Evolutionary conservation across 2,888 invertebrate species (phyloP), one percentile per base, ranked within the genome.

Genomic region (Sussaba pulchella): DNA sequence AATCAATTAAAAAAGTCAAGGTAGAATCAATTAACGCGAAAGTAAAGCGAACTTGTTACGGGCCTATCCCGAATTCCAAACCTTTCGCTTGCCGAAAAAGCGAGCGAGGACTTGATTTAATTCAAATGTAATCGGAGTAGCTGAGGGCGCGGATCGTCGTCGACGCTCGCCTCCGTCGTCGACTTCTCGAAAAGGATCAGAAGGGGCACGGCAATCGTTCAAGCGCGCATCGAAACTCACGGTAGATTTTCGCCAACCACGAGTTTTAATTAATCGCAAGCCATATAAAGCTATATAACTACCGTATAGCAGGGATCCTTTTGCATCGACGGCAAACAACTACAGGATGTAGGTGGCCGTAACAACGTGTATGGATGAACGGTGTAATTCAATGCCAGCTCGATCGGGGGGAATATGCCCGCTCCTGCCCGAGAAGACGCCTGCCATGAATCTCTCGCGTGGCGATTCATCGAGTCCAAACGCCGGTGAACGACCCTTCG

Each of bases 241-340:
- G 80, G 72, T 72, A 76, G 61, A 76, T 81, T 81, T 76, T 75
- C 80, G 71, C 80, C 66, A 47, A 76, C 76, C 76, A 81, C 75
- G 72, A 76, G 67, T 81, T 76, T 81, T 81, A 81, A 81, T 81
- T 81, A 81, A 81, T 81, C 72, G 76, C 63, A 64, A 81, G 76
- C 67, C 67, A 76, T 72, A 45, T 64, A 59, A 64, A 31, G 4
- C 76, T 72, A 45, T 64, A 59, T 57, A 31, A 2, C 76, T 76
- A 64, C 76, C 54, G 72, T 69, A 31, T 45, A 36, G 36, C 57
- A 72, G 67, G 61, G 70, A 72, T 80, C 63, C 47, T 54, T 41
- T 31, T 57, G 64, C 26, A 74, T 79, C 78, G 54, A 24, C 9
- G 17, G 5, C 67, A 10, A 24, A 52, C 64, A 26, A 17, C 14